phyloP scores from a whole-genome alignment of 2,888 invertebrate species.

The Chloroclysta siterata region DNA sequence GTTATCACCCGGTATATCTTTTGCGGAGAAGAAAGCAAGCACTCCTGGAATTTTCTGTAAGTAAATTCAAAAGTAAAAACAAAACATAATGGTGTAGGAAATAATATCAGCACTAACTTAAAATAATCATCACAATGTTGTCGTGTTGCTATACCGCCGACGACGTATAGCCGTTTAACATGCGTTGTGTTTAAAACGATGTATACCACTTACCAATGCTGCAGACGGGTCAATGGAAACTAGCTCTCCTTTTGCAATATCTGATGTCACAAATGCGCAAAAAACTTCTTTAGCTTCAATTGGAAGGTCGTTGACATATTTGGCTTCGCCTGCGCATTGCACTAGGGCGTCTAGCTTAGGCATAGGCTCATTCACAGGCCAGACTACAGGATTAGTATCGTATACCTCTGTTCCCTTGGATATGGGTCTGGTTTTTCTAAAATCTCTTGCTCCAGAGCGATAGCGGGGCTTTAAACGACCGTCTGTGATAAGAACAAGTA shows the following conservation, averaged over 20 bases:
- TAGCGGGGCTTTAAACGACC: slow-evolving; percentile 71
- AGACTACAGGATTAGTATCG: slow-evolving; percentile 86
- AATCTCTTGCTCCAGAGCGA: slow-evolving; percentile 77
- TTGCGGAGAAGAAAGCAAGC: slow-evolving; percentile 86
- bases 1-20: slow-evolving; percentile 89
- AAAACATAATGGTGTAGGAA: too few relatives aligned
- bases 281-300: slow-evolving; percentile 86
- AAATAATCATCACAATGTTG: too few relatives aligned
- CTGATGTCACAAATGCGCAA: slow-evolving; percentile 87
- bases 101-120: too few relatives aligned
- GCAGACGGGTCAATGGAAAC: slow-evolving; percentile 84
- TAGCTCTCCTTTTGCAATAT: slow-evolving; percentile 84
- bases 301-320: slow-evolving; percentile 70
- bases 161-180: background rate
- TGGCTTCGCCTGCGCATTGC: slow-evolving; percentile 88
- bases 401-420: slow-evolving; percentile 87
- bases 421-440: slow-evolving; percentile 81
- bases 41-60: slow-evolving; percentile 87
- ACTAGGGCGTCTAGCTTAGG: slow-evolving; percentile 86
- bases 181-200: background rate
- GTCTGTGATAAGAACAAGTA: slow-evolving; percentile 79
- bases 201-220: slow-evolving; percentile 82
- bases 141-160: too few relatives aligned
- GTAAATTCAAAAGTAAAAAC: background rate
- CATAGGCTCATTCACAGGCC: slow-evolving; percentile 88